Conservation (phyloP, 92 coral and sea anemone genomes). For the Siderastrea radians region DNA sequence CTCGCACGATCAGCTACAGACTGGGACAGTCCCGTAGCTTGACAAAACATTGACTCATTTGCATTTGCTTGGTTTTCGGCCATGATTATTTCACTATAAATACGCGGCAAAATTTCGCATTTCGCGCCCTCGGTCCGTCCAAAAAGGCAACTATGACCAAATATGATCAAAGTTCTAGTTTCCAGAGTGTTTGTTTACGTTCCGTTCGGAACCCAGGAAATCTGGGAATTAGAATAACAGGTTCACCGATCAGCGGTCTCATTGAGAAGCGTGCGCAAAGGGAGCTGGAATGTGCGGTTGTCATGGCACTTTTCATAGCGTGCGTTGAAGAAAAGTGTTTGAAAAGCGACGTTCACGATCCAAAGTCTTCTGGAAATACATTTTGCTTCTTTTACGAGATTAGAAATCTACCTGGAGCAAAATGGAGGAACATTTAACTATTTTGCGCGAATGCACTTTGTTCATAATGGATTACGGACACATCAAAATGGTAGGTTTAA, state of each 20-base stretch:
- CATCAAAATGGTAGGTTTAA: constrained; percentile 25
- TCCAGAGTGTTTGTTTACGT: constrained; percentile 22
- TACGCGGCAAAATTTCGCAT: constrained; percentile 17
- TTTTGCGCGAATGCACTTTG: constrained; percentile 1
- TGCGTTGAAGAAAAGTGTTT: too few species aligned
- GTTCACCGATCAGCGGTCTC: neutral
- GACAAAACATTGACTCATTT: constrained; percentile 32
- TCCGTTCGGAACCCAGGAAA: constrained; percentile 8
- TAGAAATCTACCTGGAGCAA: constrained; percentile 6
- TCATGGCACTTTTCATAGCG: too few species aligned
- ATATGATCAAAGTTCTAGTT: constrained; percentile 11
- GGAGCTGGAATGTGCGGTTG: neutral
- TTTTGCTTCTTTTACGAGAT: neutral
- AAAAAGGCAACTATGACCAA: constrained; percentile 9
- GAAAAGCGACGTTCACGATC: neutral
- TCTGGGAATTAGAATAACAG: neutral
- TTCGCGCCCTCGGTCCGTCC: constrained; percentile 12
- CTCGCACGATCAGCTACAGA: constrained; percentile 34
- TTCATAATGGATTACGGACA: neutral
- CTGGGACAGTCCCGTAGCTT: constrained; percentile 40
- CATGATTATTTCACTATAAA: constrained; percentile 1
- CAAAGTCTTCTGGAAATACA: neutral
- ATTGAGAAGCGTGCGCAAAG: neutral
- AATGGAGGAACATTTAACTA: constrained; percentile 13
- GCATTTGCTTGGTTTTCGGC: constrained; percentile 18